A percentile compares a stretch with the other conserved stretches of the same genome.
These are phyloP conservation scores for Anoncus sp. DNA, from an alignment of 2,888 invertebrate species.

Conservation along the genomic window DNA sequence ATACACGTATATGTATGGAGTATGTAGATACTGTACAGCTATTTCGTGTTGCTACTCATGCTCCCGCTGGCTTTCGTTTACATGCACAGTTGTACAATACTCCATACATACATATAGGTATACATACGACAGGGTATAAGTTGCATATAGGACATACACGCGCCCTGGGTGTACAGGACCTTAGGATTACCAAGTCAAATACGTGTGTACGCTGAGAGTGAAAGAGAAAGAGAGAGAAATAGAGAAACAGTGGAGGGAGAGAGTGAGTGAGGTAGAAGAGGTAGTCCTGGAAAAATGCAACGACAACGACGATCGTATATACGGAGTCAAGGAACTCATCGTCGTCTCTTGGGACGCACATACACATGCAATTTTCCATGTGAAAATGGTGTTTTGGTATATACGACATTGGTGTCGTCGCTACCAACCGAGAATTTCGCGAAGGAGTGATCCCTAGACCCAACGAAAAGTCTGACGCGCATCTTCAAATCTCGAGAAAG, in stretches of 20 bases:
- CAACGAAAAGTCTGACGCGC: not conserved
- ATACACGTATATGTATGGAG: not conserved
- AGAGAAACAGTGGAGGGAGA: constrained; percentile 38
- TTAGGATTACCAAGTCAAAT: constrained; percentile 82
- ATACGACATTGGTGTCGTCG: constrained; percentile 11
- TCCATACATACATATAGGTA: constrained; percentile 15
- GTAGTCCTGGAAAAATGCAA: constrained; percentile 72
- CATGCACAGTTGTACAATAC: constrained; percentile 36
- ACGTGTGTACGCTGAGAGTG: constrained; percentile 66
- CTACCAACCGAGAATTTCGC: not conserved
- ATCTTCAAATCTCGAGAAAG: constrained; percentile 28
- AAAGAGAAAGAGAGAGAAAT: constrained; percentile 18
- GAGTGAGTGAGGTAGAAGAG: constrained; percentile 19
- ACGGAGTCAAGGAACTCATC: constrained; percentile 75
- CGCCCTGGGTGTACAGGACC: constrained; percentile 70
- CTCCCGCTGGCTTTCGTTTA: constrained; percentile 41
- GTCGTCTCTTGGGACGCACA: constrained; percentile 27
- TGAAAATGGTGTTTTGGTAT: constrained; percentile 15
- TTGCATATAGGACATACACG: constrained; percentile 24
- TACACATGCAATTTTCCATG: constrained; percentile 8
- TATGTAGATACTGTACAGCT: constrained; percentile 36
- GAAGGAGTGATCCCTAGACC: not conserved
- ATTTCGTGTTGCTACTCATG: constrained; percentile 48
- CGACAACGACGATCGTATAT: constrained; percentile 74
- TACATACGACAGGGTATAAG: constrained; percentile 15